These are phyloP conservation scores for Salarias fasciatus DNA, from an alignment of 2,797 vertebrate species.

Conservation along the genomic window DNA sequence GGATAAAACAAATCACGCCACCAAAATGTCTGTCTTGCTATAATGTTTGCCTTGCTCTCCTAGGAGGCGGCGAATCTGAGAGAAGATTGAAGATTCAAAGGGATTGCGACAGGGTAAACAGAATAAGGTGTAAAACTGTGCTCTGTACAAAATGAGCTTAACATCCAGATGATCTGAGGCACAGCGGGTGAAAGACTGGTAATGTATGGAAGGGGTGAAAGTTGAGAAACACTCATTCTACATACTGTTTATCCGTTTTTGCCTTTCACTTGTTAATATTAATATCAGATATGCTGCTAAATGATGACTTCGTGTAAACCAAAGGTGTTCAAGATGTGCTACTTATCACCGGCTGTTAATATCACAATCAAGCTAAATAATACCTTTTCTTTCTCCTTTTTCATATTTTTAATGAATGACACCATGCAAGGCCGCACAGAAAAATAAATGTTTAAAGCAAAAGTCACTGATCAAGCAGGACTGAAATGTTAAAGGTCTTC, in stretches of 20 bases:
- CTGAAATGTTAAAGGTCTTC: slow-evolving; percentile 3
- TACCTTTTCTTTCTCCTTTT: neutral
- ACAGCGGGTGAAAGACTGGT: slow-evolving; percentile 21
- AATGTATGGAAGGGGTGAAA: neutral
- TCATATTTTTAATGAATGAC: neutral
- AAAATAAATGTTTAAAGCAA: neutral
- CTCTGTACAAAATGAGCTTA: slow-evolving; percentile 43
- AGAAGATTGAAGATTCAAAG: slow-evolving; percentile 59
- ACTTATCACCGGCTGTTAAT: too few relatives aligned
- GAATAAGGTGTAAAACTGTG: slow-evolving; percentile 53
- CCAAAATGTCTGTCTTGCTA: slow-evolving; percentile 58
- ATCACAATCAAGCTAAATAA: slow-evolving; percentile 3
- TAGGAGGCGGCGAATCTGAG: slow-evolving; percentile 56
- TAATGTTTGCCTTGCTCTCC: slow-evolving; percentile 63
- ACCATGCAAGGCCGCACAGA: neutral
- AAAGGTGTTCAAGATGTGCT: too few relatives aligned
- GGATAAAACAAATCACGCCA: slow-evolving; percentile 73
- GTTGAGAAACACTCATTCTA: neutral
- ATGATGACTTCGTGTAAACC: slow-evolving; percentile 2
- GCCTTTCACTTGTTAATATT: neutral
- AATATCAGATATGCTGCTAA: slow-evolving; percentile 3
- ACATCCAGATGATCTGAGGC: slow-evolving; percentile 41
- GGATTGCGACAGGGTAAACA: slow-evolving; percentile 52
- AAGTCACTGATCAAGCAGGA: neutral
- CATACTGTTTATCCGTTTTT: neutral